Base-by-base conservation (phyloP, 2,888 invertebrate species). In the Shargacucullia verbasci region DNA sequence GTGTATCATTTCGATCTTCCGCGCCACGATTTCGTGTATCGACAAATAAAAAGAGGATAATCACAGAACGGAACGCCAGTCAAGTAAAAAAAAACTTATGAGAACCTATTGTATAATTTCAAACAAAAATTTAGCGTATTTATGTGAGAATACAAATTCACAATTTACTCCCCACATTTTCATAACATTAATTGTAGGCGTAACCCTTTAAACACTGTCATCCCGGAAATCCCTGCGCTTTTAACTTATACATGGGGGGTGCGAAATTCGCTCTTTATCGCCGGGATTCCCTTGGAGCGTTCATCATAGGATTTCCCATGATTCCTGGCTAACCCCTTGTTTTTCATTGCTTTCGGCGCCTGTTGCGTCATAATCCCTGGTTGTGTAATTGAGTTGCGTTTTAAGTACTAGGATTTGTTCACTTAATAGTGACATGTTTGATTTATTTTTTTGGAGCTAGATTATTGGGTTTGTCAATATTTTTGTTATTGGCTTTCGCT, bases 281-380 rank as follows among this genome's bases (percentile, higher is more conserved):
- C 55, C 77, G 89, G 92, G 84, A 89, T 88, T 91, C 87, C 91
- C 91, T 86, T 79, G 66, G 76, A 65, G 79, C 71, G 77, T 86
- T 87, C 87, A 89, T 91, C 89, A 89, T 86, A 86, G 92, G 90
- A 85, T 87, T 92, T 92, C 83, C 91, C 92, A 80, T 78, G 79
- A 77, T 74, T 79, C 79, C 74, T 60, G 73, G 59, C 72, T 65
- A 72, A 80, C 83, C 85, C 84, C 85, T 79, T 69, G 62, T 76
- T 76, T 80, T 80, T 82, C 80, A 80, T 79, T 79, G 67, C 81
- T 75, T 80, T 80, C 64, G 85, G 83, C 86, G 84, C 84, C 83
- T 83, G 88, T 82, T 87, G 82, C 79, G 80, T 76, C 76, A 62
- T 52, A 55, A 64, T 57, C 50, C 54, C 52, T 57, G 38, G 27